Conservation (phyloP, 1,140 invertebrate genomes). For the Ceratina japonica region DNA sequence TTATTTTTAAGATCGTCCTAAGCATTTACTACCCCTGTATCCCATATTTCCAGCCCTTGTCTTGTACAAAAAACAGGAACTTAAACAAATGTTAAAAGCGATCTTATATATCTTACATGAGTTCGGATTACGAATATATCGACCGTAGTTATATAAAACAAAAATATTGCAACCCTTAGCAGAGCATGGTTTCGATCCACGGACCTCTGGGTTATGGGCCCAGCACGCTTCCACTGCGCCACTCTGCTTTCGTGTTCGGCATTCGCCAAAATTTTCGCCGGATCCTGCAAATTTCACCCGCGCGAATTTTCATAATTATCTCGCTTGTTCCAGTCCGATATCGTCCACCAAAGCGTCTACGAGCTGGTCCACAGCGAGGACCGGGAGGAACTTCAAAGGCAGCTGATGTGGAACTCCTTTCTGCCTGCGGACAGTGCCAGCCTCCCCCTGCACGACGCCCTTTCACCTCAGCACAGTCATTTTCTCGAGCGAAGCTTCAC, state of each 20-base stretch:
- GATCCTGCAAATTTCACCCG: not conserved
- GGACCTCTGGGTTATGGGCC: constrained; percentile 99
- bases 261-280: not conserved
- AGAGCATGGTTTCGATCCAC: constrained; percentile 97
- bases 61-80: too few relatives aligned
- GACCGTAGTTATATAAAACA: too few relatives aligned
- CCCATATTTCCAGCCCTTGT: too few relatives aligned
- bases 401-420: constrained; percentile 98
- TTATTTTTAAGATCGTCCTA: too few relatives aligned
- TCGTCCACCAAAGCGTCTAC: constrained; percentile 99
- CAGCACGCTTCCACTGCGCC: constrained; percentile 99
- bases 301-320: not conserved
- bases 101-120: too few relatives aligned
- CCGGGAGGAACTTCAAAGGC: constrained; percentile 96
- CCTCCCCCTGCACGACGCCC: constrained; percentile 90
- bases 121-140: too few relatives aligned
- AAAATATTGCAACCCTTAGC: constrained; percentile 71
- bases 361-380: constrained; percentile 99
- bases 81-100: too few relatives aligned
- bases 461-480: constrained; percentile 91
- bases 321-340: constrained; percentile 92
- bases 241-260: constrained; percentile 86
- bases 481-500: constrained; percentile 97
- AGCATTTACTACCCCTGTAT: too few relatives aligned
- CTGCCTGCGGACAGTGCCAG: constrained; percentile 89